These are phyloP conservation scores for Hoplias malabaricus DNA, from an alignment of 2,113 vertebrate genomes.

Conservation along the genomic window DNA sequence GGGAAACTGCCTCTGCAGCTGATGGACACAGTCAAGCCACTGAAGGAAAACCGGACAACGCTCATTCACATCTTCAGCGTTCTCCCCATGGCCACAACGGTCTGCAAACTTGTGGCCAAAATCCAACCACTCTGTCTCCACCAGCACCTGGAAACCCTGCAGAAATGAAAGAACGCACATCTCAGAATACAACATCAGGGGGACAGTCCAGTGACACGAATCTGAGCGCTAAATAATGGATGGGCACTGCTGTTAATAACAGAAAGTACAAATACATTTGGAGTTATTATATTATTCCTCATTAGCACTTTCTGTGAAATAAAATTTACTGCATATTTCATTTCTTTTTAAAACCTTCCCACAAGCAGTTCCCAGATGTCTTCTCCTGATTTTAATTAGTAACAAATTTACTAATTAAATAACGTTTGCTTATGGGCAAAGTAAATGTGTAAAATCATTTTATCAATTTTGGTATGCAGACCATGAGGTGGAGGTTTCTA, in stretches of 20 bases:
- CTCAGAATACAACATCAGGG: background rate
- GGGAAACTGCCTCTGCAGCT: slow-evolving; percentile 98
- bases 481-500: no score
- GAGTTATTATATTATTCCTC: background rate
- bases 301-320: no score
- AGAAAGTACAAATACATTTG: background rate
- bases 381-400: no score
- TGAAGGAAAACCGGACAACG: slow-evolving; percentile 97
- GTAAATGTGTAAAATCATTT: no score
- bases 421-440: no score
- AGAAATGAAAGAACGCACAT: background rate
- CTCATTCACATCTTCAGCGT: slow-evolving; percentile 92
- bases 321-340: background rate
- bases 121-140: slow-evolving; percentile 97
- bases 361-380: no score
- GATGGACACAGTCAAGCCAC: slow-evolving; percentile 98
- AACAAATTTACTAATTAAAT: no score
- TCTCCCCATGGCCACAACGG: slow-evolving; percentile 96
- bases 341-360: background rate
- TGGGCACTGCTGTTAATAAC: background rate
- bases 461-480: no score
- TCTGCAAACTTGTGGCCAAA: slow-evolving; percentile 98
- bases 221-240: background rate
- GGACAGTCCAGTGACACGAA: background rate
- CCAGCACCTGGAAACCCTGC: slow-evolving; percentile 96